These are phyloP conservation scores for Mayetiola destructor DNA, from an alignment of 2,888 invertebrate genomes.

Conservation along the genomic window DNA sequence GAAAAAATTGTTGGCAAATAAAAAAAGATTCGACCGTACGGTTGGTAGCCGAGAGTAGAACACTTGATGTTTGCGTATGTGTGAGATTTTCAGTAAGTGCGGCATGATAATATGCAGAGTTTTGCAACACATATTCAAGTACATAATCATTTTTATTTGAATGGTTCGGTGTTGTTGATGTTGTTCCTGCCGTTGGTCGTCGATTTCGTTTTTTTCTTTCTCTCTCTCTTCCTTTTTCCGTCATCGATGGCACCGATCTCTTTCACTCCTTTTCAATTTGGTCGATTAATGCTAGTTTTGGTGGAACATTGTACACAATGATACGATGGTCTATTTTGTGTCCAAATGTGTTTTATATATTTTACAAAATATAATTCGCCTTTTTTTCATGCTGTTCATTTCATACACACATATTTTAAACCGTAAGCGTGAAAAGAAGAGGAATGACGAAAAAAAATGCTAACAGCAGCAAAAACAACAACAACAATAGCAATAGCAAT, in stretches of 20 bases:
- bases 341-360: conserved; percentile 12
- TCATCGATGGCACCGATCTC: not conserved
- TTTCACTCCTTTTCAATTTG: not conserved
- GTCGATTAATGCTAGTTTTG: conserved; percentile 2
- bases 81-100: conserved; percentile 4
- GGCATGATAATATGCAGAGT: not conserved
- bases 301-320: too few species aligned
- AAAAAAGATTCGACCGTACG: too few species aligned
- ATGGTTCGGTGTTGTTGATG: not conserved
- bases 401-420: conserved; percentile 7
- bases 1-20: too few species aligned
- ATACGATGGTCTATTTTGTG: conserved; percentile 10
- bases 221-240: not conserved
- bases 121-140: conserved; percentile 4
- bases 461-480: too few species aligned
- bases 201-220: not conserved
- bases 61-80: conserved; percentile 8
- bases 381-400: conserved; percentile 1
- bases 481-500: too few species aligned
- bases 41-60: too few species aligned
- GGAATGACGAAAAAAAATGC: too few species aligned
- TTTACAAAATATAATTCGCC: conserved; percentile 2
- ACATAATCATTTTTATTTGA: conserved; percentile 9
- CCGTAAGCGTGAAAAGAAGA: too few species aligned
- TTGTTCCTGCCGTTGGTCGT: not conserved